Evolutionary conservation across 2,888 invertebrate species (phyloP), one percentile per base, ranked within the genome.

Genomic region (Aplocera efformata): DNA sequence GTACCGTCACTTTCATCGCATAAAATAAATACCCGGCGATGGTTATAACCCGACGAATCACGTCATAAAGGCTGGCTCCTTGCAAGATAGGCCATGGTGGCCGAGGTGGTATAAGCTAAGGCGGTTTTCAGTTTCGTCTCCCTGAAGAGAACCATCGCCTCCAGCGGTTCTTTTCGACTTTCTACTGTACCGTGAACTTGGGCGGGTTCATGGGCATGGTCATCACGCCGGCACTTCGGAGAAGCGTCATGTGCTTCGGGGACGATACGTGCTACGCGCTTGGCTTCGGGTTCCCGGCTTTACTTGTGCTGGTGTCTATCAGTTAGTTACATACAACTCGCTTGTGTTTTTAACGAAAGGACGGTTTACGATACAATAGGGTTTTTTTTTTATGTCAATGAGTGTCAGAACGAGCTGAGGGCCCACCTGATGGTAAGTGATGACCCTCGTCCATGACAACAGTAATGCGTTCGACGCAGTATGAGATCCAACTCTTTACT

Each of bases 111-210:
- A 9, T 7, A 3, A 32, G 13, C 3, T 20, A 7, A 29, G 1
- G 13, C 10, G 3, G 6, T 26, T 2, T 30, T 1, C 58, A 86
- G 88, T 94, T 95, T 63, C 85, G 86, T 7, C 72, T 93, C n/a
- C 92, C 92, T 0, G 89, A 90, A 38, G 92, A 95, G 74, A 91
- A 91, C 52, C 86, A 89, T 42, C 89, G 91, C 33, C 81, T 94
- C 9, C 90, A 91, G 57, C 88, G 90, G 29, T 96, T 94, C 73
- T 96, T 96, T 77, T 94, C 95, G 0, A 89, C 94, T 1, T 96
- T 96, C 79, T 96, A 96, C 72, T 94, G 95, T 71, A 90, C 92
- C 13, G 95, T 95, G 58, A 96, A 96, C 72, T 68, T 91, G 5
- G 92, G 92, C 1, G 91, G 91, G 1, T 90, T 92, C 47, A 84